Conservation (phyloP, 2,888 invertebrate genomes). For the Linyphia triangularis region DNA sequence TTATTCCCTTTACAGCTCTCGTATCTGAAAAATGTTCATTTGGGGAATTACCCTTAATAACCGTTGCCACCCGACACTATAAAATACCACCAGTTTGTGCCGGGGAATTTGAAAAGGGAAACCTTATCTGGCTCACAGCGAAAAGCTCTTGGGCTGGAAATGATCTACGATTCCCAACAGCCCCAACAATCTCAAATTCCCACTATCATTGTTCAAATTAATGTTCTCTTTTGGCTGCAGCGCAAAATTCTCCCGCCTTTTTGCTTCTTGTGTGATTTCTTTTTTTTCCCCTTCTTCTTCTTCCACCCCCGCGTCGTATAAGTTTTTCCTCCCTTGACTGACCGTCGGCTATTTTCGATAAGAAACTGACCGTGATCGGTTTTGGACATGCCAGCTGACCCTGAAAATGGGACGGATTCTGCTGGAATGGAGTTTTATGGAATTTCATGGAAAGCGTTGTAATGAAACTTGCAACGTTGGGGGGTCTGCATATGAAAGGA, state of each 20-base stretch:
- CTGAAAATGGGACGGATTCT: slow-evolving; percentile 29
- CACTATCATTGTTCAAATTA: slow-evolving; percentile 72
- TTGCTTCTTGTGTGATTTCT: slow-evolving; percentile 23
- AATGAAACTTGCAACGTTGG: background rate
- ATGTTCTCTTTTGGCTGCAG: slow-evolving; percentile 65
- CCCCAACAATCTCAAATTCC: slow-evolving; percentile 71
- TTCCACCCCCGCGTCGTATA: slow-evolving; percentile 35
- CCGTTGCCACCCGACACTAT: slow-evolving; percentile 63
- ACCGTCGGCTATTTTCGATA: slow-evolving; percentile 73
- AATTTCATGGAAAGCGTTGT: background rate
- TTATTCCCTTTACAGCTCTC: background rate
- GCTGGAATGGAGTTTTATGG: slow-evolving; percentile 1
- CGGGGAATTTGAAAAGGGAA: slow-evolving; percentile 68
- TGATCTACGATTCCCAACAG: slow-evolving; percentile 59
- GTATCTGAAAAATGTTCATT: slow-evolving; percentile 48
- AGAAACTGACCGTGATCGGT: slow-evolving; percentile 64
- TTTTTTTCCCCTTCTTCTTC: slow-evolving; percentile 24
- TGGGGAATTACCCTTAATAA: slow-evolving; percentile 68
- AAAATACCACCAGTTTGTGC: slow-evolving; percentile 48
- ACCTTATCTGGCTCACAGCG: slow-evolving; percentile 55
- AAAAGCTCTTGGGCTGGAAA: slow-evolving; percentile 54
- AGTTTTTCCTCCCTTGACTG: slow-evolving; percentile 64
- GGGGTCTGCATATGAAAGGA: no score
- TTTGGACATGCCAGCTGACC: slow-evolving; percentile 29
- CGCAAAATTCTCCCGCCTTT: slow-evolving; percentile 32